Evolutionary conservation across 2,113 vertebrate species (phyloP), one percentile per base, ranked within the genome.

Genomic region (Pterophyllum scalare): DNA sequence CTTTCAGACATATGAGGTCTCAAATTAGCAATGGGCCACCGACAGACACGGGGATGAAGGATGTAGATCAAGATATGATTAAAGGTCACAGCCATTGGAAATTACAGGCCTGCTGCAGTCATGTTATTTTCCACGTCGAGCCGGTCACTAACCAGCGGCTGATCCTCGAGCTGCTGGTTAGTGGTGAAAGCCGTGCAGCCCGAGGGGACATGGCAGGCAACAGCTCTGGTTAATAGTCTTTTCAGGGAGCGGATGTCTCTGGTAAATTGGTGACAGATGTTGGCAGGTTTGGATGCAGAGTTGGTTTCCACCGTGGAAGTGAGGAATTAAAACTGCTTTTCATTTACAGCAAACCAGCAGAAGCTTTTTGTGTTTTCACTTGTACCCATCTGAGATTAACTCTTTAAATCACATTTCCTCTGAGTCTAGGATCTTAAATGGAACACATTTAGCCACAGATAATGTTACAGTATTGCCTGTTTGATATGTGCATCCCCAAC

Each of bases 231-330:
- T 80, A 60, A 84, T 78, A 77, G 75, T 49, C 17, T 43, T 31
- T 64, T 84, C 74, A 60, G 22, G 83, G 60, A 59, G 75, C 33
- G 84, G 62, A 10, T 43, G 64, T n/a, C 75, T 83, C 77, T 82
- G 81, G 85, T 75, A 81, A 91, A 91, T 87, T 79, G 75, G 76
- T 83, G 81, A 62, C 92, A 91, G 90, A 90, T 93, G 92, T 91
- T 26, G 83, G 82, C 1, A 22, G 81, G 54, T 77, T 79, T 83
- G 67, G 59, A 83, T 3, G 58, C 24, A 6, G 64, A 9, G 24
- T 64, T 65, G 54, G 38, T 70, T 58, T 40, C 22, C 22, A 40
- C 43, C 64, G 11, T 28, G 22, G 24, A 15, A 31, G 33, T 24
- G 15, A 58, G 35, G 62, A 67, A 67, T 10, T 72, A 31, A 54